Percentiles rank a stretch among this genome's conserved stretches.
These are phyloP conservation scores for Acronicta leporina DNA, from an alignment of 2,888 invertebrate species.

Conservation along the genomic window DNA sequence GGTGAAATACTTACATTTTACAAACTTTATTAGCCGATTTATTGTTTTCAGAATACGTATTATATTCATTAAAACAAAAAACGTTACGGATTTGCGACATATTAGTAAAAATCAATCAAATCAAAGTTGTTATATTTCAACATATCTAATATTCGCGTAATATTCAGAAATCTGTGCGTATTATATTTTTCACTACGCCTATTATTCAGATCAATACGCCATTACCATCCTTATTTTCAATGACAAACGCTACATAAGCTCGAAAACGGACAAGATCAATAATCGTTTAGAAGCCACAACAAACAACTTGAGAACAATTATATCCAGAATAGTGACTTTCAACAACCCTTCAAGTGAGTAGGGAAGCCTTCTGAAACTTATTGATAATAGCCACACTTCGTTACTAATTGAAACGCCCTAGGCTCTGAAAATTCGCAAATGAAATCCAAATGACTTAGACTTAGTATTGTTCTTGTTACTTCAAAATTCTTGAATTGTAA, in stretches of 20 bases:
- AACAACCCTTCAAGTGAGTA: constrained; percentile 17
- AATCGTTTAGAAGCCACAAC: neutral
- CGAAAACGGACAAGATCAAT: constrained; percentile 16
- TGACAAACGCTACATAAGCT: neutral
- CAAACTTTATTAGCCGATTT: too few species aligned
- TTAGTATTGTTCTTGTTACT: constrained; percentile 18
- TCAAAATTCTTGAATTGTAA: constrained; percentile 2
- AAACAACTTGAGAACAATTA: constrained; percentile 23
- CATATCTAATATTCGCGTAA: too few species aligned
- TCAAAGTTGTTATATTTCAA: too few species aligned
- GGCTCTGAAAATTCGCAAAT: constrained; percentile 11
- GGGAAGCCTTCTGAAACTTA: constrained; percentile 16
- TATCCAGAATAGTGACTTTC: constrained; percentile 20
- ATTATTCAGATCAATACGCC: too few species aligned
- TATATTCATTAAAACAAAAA: too few species aligned
- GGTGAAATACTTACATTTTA: too few species aligned
- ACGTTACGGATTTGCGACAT: too few species aligned
- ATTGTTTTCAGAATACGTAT: too few species aligned
- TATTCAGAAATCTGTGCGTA: too few species aligned
- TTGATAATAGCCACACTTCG: constrained; percentile 16
- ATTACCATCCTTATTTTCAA: neutral
- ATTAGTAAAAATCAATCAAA: too few species aligned
- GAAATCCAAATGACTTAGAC: constrained; percentile 12
- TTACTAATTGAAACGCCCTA: constrained; percentile 15
- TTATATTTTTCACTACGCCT: too few species aligned